Base-by-base conservation (phyloP, 1,140 invertebrate species). In the Ostrea denselamellosa region DNA sequence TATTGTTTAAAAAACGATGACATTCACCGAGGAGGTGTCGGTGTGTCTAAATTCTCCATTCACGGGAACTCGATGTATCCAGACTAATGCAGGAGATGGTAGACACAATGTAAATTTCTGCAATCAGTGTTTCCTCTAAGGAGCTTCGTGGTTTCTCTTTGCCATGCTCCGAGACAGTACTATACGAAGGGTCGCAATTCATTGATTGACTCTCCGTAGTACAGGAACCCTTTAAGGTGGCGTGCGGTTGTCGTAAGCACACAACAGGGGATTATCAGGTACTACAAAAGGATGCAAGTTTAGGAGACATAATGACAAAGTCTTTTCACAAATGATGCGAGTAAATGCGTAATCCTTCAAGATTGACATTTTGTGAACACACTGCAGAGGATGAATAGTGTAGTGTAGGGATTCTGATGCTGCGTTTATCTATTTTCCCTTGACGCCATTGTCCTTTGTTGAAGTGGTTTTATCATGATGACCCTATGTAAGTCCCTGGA, bases 401-500 rank as follows among this genome's bases (percentile, higher is more conserved):
- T 77, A 25, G 34, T 34, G 8, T 28, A 5, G 22, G 10, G 28
- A 17, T 19, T 17, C 10, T 12, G 56, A 58, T 58, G 56, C 56
- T 19, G 19, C 3, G 14, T 58, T 19, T 62, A 62, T 17, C 5
- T 3, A 28, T 77, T 28, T 44, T 44, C 10, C 25, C 28, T 77
- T 77, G 68, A 14, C 12, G 28, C 28, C 8, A 28, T 62, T 62
- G 17, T 62, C 19, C 56, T 7, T 2, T 62, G 12, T 28, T 19
- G 53, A 9, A 28, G 3, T 34, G 25, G 68, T 28, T 77, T 28
- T 28, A 77, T 4, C 19, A 87, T 87, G 83, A 83, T 84, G 7
- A 87, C 86, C 17, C 86, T 87, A 56, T 87, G 86, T 77, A 82
- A 87, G 51, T 87, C 86, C 14, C 58, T 83, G 28, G 86, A 87